A percentile compares a stretch with the other conserved stretches of the same genome.
Conservation (phyloP, 2,113 vertebrate genomes). For the Myanophis thanlyinensis region DNA sequence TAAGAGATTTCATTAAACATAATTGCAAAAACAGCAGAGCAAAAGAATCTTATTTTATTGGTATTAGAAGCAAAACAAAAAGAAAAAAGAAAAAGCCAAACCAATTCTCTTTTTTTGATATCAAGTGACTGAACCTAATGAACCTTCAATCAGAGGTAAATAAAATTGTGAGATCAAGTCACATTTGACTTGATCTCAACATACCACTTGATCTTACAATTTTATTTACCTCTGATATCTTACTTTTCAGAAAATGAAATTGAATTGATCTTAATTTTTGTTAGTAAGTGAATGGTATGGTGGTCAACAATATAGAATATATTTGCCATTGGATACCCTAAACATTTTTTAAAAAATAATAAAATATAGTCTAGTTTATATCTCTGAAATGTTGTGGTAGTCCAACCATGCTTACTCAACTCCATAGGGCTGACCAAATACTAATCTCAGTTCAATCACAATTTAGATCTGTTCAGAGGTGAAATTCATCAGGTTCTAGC, state of each 20-base stretch:
- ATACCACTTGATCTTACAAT: too few relatives aligned
- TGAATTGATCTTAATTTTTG: neutral
- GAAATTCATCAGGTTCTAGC: too few relatives aligned
- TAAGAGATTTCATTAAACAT: slow-evolving; percentile 43
- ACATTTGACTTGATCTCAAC: too few relatives aligned
- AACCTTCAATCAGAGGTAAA: slow-evolving; percentile 41
- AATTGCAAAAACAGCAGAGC: slow-evolving; percentile 37
- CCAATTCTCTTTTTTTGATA: neutral
- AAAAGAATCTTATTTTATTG: neutral
- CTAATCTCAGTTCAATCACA: neutral
- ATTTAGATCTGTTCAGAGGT: too few relatives aligned
- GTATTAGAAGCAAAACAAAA: neutral
- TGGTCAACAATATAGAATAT: neutral
- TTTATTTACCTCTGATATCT: too few relatives aligned
- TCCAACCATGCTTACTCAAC: slow-evolving; percentile 37
- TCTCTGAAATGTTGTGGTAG: neutral
- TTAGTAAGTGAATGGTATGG: neutral
- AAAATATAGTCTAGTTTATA: neutral
- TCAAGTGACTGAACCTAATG: slow-evolving; percentile 25
- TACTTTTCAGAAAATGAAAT: neutral
- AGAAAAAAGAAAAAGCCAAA: slow-evolving; percentile 11
- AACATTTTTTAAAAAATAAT: neutral
- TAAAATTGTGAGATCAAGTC: slow-evolving; percentile 26
- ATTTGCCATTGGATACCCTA: neutral
- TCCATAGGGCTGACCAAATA: neutral